Conservation (phyloP, 1,140 invertebrate species). For the Campodea augens region DNA sequence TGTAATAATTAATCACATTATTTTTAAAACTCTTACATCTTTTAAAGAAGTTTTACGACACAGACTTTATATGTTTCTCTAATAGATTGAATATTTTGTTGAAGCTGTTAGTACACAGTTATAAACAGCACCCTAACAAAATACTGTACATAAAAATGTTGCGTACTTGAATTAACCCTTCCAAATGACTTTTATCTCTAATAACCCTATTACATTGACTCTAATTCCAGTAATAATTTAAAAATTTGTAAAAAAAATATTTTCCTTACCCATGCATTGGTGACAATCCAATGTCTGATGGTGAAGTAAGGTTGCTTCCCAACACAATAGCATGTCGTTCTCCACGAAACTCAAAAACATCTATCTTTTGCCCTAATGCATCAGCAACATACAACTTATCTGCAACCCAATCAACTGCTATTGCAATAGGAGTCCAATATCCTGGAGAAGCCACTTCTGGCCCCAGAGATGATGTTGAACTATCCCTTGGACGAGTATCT, state of each 20-base stretch:
- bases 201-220: background rate
- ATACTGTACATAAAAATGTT: no score
- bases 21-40: no score
- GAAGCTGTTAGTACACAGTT: no score
- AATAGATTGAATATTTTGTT: no score
- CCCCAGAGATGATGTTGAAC: no score
- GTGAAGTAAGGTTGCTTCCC: constrained; percentile 75
- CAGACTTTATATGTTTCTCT: no score
- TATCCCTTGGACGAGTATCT: background rate
- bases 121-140: no score
- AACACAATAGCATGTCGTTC: constrained; percentile 70
- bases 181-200: constrained; percentile 1
- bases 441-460: constrained; percentile 50
- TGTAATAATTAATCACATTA: no score
- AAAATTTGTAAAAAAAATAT: background rate
- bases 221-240: constrained; percentile 2
- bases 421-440: constrained; percentile 66
- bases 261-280: constrained; percentile 51
- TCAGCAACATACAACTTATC: constrained; percentile 93
- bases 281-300: constrained; percentile 78
- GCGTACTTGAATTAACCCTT: background rate
- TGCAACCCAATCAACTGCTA: constrained; percentile 94
- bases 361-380: constrained; percentile 75
- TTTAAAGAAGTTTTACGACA: no score
- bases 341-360: constrained; percentile 75